These are phyloP conservation scores for Silvanus unidentatus DNA, from an alignment of 2,888 invertebrate genomes.

Conservation along the genomic window DNA sequence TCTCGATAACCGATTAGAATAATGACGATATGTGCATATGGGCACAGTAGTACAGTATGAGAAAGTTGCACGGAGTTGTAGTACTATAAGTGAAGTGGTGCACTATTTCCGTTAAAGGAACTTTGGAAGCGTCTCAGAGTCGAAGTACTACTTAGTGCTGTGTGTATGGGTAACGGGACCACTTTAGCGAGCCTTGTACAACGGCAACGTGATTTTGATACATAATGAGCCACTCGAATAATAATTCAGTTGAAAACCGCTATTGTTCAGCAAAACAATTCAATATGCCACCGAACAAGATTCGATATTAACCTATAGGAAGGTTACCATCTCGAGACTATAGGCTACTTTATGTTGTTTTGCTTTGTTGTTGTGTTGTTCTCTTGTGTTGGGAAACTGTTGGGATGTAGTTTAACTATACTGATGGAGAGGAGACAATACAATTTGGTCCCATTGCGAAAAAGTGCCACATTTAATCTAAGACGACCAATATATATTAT, in stretches of 20 bases:
- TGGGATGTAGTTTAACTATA: too few relatives aligned
- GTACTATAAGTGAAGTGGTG: not conserved
- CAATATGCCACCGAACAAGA: constrained; percentile 15
- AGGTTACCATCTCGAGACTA: too few relatives aligned
- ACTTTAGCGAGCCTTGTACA: constrained; percentile 15
- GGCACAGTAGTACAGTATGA: not conserved
- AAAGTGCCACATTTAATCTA: too few relatives aligned
- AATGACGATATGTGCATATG: constrained; percentile 12
- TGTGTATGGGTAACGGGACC: constrained; percentile 12
- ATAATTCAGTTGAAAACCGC: constrained; percentile 17
- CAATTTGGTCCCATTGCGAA: too few relatives aligned
- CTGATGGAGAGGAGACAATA: too few relatives aligned
- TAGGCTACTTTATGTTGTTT: too few relatives aligned
- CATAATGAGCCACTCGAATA: constrained; percentile 19
- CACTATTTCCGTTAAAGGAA: constrained; percentile 14
- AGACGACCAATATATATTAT: too few relatives aligned
- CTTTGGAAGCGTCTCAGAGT: constrained; percentile 3
- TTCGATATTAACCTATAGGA: constrained; percentile 7
- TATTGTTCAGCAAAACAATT: constrained; percentile 18
- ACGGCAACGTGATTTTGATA: constrained; percentile 17
- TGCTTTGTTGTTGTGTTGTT: too few relatives aligned
- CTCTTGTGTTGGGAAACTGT: too few relatives aligned
- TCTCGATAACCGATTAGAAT: constrained; percentile 20
- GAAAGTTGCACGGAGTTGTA: not conserved
- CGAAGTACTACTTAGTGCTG: constrained; percentile 12